Evolutionary conservation across 1,140 invertebrate species (phyloP).

Genomic region (Ceratosolen fusciceps): DNA sequence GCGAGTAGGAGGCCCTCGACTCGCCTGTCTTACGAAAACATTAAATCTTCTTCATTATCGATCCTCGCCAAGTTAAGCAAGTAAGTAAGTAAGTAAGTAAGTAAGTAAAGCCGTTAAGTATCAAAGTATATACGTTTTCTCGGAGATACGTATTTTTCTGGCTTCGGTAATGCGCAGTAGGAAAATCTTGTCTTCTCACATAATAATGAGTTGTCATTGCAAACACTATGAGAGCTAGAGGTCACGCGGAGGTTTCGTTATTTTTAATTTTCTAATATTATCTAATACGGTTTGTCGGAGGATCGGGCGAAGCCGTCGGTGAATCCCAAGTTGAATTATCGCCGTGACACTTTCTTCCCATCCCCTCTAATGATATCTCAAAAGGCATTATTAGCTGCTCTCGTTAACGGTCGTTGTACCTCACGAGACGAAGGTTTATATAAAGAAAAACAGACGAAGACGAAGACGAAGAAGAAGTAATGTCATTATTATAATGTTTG

Average conservation of each 20-base stretch:
- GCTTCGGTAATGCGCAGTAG: slow-evolving; percentile 8
- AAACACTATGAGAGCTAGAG: neutral
- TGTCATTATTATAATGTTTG: too few relatives aligned
- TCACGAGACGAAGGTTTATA: too few relatives aligned
- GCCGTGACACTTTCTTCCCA: too few relatives aligned
- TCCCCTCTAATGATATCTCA: too few relatives aligned
- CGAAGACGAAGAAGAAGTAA: too few relatives aligned
- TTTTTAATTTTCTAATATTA: neutral
- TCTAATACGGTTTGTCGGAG: neutral
- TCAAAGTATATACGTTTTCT: slow-evolving; percentile 12
- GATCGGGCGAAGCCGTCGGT: too few relatives aligned
- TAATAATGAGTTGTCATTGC: neutral
- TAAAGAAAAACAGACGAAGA: too few relatives aligned
- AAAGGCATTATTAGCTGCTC: too few relatives aligned
- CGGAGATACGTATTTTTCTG: neutral
- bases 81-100: too few relatives aligned
- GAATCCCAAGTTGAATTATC: too few relatives aligned
- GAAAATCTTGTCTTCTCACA: slow-evolving; percentile 4
- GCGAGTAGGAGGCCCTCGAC: neutral
- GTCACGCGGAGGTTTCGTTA: neutral
- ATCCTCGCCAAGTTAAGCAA: slow-evolving; percentile 14
- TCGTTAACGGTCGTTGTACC: too few relatives aligned
- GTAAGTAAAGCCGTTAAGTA: slow-evolving; percentile 19
- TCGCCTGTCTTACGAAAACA: neutral
- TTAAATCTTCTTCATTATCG: slow-evolving; percentile 26